These are phyloP conservation scores for Bufo gargarizans DNA, from an alignment of 2,113 vertebrate genomes.

Conservation along the genomic window DNA sequence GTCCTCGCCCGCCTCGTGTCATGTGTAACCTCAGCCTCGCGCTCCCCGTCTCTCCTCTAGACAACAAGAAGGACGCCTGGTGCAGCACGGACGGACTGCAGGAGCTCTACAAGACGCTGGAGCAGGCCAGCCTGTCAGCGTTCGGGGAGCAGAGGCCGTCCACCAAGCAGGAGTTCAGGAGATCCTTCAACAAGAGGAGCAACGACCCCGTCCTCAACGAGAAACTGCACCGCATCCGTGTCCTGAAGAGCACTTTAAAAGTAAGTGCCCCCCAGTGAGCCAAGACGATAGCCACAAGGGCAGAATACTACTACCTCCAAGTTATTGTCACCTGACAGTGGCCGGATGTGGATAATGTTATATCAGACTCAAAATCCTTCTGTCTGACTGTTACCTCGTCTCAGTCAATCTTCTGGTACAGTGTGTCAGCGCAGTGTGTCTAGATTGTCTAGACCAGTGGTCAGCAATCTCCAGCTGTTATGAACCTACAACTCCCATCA, in stretches of 20 bases:
- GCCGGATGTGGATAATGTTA: no score
- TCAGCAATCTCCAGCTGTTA: no score
- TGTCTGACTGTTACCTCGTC: not conserved
- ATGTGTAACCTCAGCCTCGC: not conserved
- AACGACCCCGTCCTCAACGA: constrained; percentile 89
- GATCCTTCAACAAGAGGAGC: constrained; percentile 81
- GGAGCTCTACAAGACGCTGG: constrained; percentile 80
- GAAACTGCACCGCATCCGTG: constrained; percentile 86
- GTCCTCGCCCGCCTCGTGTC: no score
- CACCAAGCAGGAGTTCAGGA: constrained; percentile 85
- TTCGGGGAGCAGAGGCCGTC: constrained; percentile 83
- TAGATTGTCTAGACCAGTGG: no score
- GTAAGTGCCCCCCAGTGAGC: constrained; percentile 66
- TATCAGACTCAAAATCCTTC: no score
- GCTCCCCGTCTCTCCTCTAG: constrained; percentile 64
- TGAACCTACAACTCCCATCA: no score
- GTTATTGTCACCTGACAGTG: no score
- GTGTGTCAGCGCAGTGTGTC: no score
- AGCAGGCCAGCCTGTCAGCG: constrained; percentile 80
- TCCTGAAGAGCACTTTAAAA: constrained; percentile 90
- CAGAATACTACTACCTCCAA: no score
- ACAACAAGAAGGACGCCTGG: constrained; percentile 66
- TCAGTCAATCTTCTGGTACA: not conserved
- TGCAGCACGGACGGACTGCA: constrained; percentile 76
- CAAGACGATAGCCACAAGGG: not conserved